These are phyloP conservation scores for Bombus vancouverensis DNA, from an alignment of 1,140 invertebrate genomes.

Conservation along the genomic window DNA sequence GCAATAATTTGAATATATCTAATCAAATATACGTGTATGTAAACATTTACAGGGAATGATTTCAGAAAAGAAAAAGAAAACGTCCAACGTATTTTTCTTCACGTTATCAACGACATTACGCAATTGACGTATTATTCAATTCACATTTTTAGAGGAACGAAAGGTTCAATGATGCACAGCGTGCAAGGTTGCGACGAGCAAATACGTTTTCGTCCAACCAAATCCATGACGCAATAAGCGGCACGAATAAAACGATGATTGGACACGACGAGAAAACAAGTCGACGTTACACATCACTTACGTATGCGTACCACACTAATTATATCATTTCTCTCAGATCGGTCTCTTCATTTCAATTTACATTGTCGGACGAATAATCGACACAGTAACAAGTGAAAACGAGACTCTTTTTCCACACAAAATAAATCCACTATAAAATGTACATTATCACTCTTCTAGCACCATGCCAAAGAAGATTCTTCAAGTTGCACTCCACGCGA, in stretches of 20 bases:
- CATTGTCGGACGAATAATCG: not conserved
- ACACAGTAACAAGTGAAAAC: not conserved
- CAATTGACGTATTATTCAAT: conserved; percentile 47
- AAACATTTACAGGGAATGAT: conserved; percentile 1
- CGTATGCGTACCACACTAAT: conserved; percentile 19
- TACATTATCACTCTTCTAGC: not conserved
- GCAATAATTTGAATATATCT: too few relatives aligned
- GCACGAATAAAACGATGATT: conserved; percentile 5
- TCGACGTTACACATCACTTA: conserved; percentile 6
- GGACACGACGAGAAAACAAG: not conserved
- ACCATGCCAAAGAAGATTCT: not conserved
- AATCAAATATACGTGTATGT: too few relatives aligned
- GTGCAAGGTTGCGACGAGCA: not conserved
- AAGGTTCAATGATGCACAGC: not conserved
- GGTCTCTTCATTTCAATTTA: not conserved
- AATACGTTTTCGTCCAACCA: not conserved
- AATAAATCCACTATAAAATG: not conserved
- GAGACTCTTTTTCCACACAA: not conserved
- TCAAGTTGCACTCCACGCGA: not conserved
- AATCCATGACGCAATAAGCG: conserved; percentile 38
- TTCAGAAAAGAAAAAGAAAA: conserved; percentile 16
- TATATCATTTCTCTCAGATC: conserved; percentile 22
- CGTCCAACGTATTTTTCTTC: conserved; percentile 44
- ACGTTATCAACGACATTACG: conserved; percentile 54
- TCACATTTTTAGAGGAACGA: conserved; percentile 10